Evolutionary conservation across 1,140 invertebrate species (phyloP).

Genomic region (Gryllus bimaculatus): DNA sequence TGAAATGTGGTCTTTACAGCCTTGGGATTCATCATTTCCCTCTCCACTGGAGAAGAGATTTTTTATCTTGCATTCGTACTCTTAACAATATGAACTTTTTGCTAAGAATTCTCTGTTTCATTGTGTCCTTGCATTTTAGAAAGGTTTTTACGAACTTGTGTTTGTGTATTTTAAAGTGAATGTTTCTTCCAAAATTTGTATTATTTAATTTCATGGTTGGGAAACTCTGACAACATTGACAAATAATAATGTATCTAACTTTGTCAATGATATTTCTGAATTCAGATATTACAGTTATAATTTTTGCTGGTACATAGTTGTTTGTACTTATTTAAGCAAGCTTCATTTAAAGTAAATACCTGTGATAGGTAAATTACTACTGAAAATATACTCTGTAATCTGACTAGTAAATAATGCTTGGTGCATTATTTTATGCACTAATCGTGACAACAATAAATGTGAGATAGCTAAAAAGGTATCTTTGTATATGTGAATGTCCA

Average conservation of each 20-base stretch:
- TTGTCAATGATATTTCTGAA: not conserved
- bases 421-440: not conserved
- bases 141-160: too few relatives aligned
- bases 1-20: too few relatives aligned
- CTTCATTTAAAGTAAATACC: not conserved
- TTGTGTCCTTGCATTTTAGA: too few relatives aligned
- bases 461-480: not conserved
- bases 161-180: too few relatives aligned
- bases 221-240: not conserved
- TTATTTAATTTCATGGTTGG: not conserved
- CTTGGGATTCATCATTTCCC: too few relatives aligned
- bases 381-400: not conserved
- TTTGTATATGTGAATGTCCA: not conserved
- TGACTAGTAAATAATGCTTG: not conserved
- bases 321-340: constrained; percentile 1
- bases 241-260: not conserved
- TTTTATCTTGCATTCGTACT: too few relatives aligned
- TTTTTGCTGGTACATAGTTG: not conserved
- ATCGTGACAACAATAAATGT: not conserved
- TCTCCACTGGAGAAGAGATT: too few relatives aligned
- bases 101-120: too few relatives aligned
- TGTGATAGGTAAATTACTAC: not conserved
- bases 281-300: not conserved
- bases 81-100: too few relatives aligned
- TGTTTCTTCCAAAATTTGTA: too few relatives aligned